These are phyloP conservation scores for Caenorhabditis brenneri DNA, from an alignment of 1,140 invertebrate species.

Conservation along the genomic window DNA sequence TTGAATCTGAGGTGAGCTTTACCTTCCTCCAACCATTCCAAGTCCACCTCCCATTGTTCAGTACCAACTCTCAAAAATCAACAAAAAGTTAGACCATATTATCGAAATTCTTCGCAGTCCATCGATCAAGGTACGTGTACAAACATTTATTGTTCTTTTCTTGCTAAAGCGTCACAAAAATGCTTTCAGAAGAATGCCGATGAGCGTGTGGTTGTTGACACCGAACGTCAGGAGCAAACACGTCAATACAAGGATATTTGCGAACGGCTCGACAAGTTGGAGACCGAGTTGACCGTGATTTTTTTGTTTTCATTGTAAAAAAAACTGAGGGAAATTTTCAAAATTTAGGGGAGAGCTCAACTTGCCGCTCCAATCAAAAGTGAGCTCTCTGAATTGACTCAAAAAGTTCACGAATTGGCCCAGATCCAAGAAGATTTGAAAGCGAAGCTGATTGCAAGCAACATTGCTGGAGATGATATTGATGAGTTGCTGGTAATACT, in stretches of 20 bases:
- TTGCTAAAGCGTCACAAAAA: neutral
- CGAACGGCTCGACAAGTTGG: conserved; percentile 35
- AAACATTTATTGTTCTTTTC: neutral
- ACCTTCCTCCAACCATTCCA: neutral
- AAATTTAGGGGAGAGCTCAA: neutral
- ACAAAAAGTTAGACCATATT: conserved; percentile 32
- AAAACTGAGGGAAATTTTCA: neutral
- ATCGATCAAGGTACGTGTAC: conserved; percentile 17
- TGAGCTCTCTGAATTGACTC: neutral
- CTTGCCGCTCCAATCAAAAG: neutral
- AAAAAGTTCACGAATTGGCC: neutral
- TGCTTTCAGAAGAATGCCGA: neutral
- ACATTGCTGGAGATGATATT: conserved; percentile 7
- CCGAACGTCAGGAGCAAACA: conserved; percentile 12
- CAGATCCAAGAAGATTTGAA: conserved; percentile 24
- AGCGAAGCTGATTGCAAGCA: conserved; percentile 6
- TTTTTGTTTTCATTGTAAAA: neutral
- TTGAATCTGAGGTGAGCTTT: neutral
- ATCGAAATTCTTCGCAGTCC: conserved; percentile 27
- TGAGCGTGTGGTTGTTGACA: neutral
- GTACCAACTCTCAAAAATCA: conserved; percentile 37
- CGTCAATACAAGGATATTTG: conserved; percentile 37
- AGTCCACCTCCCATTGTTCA: neutral
- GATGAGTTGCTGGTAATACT: neutral
- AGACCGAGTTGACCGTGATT: neutral